Evolutionary conservation across 2,113 vertebrate species (phyloP), one percentile per base, ranked within the genome.

Genomic region (Takifugu bimaculatus): DNA sequence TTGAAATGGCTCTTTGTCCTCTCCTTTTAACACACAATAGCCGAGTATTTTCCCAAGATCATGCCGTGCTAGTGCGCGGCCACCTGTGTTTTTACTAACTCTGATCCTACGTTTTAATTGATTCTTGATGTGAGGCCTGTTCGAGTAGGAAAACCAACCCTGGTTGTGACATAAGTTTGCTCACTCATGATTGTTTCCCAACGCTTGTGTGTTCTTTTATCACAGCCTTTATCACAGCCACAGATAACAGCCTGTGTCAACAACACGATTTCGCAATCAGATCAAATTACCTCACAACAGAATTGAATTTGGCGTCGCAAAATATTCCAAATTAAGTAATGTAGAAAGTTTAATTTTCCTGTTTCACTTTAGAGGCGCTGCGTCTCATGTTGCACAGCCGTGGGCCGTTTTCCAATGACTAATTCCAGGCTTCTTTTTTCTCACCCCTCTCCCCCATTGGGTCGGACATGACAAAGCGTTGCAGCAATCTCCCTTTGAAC

Each of bases 151-250:
- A 39, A 39, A 39, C 6, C 7, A 39, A 39, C 35, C 35, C 35
- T 39, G 35, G 35, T 39, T 39, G 35, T 39, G 20, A 35, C 50
- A 60, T 6, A 6, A 15, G 20, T 35, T 14, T 2, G 26, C 35
- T 56, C 49, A 32, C 25, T 47, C 44, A 48, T 27, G 52, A 68
- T 61, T 60, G 72, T 80, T 81, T 81, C 60, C 58, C 72, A 79
- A 74, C 49, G 35, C 15, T 26, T 78, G 74, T 79, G 78, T 81
- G 74, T 64, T 64, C 50, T 58, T 65, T 81, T 74, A 79, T 80
- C 78, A 20, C 20, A 20, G 20, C 20, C 20, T 20, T 20, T 20
- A 20, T 20, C 20, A 20, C 20, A 0, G 7, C 2, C 45, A 6
- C 4, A 56, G 75, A 83, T 79, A 81, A 72, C 45, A 48, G 70